Percentiles rank a stretch among this genome's conserved stretches.
Conservation (phyloP, 2,113 vertebrate species). For the Istiophorus platypterus region DNA sequence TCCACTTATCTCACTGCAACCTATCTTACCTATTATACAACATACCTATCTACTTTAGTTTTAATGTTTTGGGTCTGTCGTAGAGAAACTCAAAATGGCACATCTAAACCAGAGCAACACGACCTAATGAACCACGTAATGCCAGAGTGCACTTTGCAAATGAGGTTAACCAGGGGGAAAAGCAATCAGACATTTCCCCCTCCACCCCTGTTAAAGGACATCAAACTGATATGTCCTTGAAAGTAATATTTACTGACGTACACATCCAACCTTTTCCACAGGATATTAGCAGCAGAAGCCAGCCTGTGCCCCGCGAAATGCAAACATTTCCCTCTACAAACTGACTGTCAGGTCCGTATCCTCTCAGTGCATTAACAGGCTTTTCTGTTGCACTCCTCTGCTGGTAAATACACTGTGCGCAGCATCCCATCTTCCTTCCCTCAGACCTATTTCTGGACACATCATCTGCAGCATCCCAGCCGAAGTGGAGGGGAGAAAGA, state of each 20-base stretch:
- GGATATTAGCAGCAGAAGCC: slow-evolving; percentile 24
- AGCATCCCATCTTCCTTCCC: slow-evolving; percentile 40
- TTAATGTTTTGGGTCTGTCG: background rate
- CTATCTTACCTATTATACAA: background rate
- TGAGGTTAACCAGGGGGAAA: slow-evolving; percentile 33
- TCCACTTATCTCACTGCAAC: background rate
- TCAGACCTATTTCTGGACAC: slow-evolving; percentile 69
- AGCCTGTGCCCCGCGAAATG: slow-evolving; percentile 6
- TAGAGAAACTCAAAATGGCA: slow-evolving; percentile 13
- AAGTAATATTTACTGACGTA: slow-evolving; percentile 1
- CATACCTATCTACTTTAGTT: background rate
- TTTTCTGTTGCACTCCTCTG: background rate
- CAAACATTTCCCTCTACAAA: slow-evolving; percentile 2
- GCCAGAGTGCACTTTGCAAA: slow-evolving; percentile 40
- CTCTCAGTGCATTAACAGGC: slow-evolving; percentile 18
- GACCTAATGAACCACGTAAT: slow-evolving; percentile 26
- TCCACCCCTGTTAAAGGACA: slow-evolving; percentile 35
- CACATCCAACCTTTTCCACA: slow-evolving; percentile 2
- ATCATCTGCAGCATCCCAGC: slow-evolving; percentile 59
- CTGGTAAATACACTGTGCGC: slow-evolving; percentile 26
- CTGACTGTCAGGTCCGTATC: background rate
- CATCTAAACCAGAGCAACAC: slow-evolving; percentile 6
- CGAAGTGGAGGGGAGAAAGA: slow-evolving; percentile 72
- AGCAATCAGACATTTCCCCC: slow-evolving; percentile 29
- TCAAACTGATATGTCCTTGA: slow-evolving; percentile 20